Evolutionary conservation across 2,113 vertebrate genomes (phyloP), one percentile per base, ranked within the genome.

Genomic region (Coptodon bakossiorum): DNA sequence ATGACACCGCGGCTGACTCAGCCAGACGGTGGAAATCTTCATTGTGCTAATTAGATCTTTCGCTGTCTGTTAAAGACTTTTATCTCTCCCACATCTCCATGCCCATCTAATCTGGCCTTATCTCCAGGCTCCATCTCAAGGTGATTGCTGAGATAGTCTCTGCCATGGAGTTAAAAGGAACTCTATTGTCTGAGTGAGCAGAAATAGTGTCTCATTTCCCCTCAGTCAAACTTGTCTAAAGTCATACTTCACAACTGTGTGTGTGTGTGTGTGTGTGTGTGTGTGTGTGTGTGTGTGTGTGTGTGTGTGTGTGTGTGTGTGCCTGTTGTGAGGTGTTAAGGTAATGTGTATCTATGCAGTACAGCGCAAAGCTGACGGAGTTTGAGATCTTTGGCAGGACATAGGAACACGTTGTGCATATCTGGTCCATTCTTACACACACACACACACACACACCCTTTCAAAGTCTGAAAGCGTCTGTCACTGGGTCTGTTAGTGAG

Each of bases 41-140:
- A 89, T 93, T 89, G 94, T 88, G 87, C 92, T 95, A 94, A 95
- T 96, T 95, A 94, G 89, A 94, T 93, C 76, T 80, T 92, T 85
- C 31, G 14, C 90, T 93, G 92, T 92, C 93, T 90, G 91, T 93
- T 93, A 90, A 95, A 94, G 81, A 90, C 94, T 91, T 91, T 86
- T 92, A 93, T 95, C 94, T 93, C 56, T 63, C 61, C 34, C 87
- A 90, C 84, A 95, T 95, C 90, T 93, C 84, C 84, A 86, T 92
- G 88, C 88, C 87, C 90, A 93, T 94, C 94, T 94, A 92, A 94
- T 95, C 94, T 90, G 91, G 80, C 48, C 31, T 88, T 93, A 94
- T 95, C 93, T 90, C 36, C 91, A 92, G 87, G 90, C 89, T 92
- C 63, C 80, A 92, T 95, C 95, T 94, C 95, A 95, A 94, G 94